phyloP scores from a whole-genome alignment of 23 tunicate genomes.

The Oikopleura dioica region DNA sequence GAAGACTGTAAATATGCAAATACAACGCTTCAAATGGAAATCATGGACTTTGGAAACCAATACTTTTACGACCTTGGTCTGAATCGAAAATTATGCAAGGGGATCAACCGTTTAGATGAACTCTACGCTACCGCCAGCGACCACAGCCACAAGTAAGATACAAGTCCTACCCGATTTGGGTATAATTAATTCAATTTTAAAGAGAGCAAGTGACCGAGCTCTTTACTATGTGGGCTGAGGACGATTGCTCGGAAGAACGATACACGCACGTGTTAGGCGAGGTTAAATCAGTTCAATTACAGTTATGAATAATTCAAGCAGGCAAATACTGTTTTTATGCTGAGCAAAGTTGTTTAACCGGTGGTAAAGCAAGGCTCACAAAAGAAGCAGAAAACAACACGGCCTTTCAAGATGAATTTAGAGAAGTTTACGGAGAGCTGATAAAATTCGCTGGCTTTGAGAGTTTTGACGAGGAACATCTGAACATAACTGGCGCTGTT shows the following conservation, averaged over 20 bases:
- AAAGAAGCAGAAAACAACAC: too few species aligned
- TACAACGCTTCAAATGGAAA: not conserved
- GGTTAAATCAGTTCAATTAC: too few species aligned
- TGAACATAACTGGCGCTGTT: too few species aligned
- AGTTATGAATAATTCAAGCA: too few species aligned
- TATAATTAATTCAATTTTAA: not conserved
- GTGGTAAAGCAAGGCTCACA: too few species aligned
- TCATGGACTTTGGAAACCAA: not conserved
- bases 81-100: not conserved
- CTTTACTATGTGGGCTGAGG: not conserved
- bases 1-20: not conserved
- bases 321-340: too few species aligned
- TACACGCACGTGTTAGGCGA: too few species aligned
- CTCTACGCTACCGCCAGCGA: not conserved
- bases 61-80: not conserved
- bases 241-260: not conserved
- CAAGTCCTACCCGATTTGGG: not conserved
- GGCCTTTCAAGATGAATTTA: too few species aligned
- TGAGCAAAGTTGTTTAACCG: too few species aligned
- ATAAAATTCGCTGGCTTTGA: too few species aligned
- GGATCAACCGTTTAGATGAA: not conserved
- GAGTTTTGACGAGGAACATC: too few species aligned
- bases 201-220: not conserved
- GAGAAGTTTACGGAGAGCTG: too few species aligned
- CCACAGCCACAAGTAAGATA: not conserved